Evolutionary conservation across 2,113 vertebrate species (phyloP).

Genomic region (Maylandia zebra): DNA sequence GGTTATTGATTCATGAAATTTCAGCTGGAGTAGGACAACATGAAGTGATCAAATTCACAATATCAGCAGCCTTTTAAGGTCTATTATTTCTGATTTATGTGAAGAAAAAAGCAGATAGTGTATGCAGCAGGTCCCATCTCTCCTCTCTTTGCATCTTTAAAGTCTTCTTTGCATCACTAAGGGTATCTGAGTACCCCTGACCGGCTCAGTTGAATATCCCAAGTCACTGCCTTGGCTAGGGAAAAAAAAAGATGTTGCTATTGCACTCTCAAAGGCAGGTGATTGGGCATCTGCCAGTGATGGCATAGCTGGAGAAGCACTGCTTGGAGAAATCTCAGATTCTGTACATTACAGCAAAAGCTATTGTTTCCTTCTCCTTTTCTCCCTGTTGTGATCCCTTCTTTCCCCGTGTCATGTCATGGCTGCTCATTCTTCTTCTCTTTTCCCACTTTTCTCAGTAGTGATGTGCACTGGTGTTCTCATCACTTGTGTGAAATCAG

Average conservation of each 20-base stretch:
- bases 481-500: slow-evolving; percentile 19
- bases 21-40: background rate
- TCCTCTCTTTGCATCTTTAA: background rate
- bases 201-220: slow-evolving; percentile 7
- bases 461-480: slow-evolving; percentile 9
- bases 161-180: slow-evolving; percentile 23
- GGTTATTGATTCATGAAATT: slow-evolving; percentile 39
- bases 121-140: background rate
- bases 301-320: slow-evolving; percentile 20
- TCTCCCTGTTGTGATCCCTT: background rate
- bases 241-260: slow-evolving; percentile 54
- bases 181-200: slow-evolving; percentile 23
- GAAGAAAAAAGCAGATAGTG: background rate
- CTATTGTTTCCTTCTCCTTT: slow-evolving; percentile 21
- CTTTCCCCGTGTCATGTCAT: background rate
- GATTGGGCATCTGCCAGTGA: slow-evolving; percentile 52
- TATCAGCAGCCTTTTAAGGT: background rate
- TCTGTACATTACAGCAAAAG: slow-evolving; percentile 36
- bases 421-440: background rate
- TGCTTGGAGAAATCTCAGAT: slow-evolving; percentile 44
- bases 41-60: background rate
- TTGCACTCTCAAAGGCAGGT: slow-evolving; percentile 62
- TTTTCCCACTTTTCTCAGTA: background rate
- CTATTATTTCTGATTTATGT: background rate
- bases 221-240: slow-evolving; percentile 26